Evolutionary conservation across 1,140 invertebrate species (phyloP).

Genomic region (Bathynomus jamesi): DNA sequence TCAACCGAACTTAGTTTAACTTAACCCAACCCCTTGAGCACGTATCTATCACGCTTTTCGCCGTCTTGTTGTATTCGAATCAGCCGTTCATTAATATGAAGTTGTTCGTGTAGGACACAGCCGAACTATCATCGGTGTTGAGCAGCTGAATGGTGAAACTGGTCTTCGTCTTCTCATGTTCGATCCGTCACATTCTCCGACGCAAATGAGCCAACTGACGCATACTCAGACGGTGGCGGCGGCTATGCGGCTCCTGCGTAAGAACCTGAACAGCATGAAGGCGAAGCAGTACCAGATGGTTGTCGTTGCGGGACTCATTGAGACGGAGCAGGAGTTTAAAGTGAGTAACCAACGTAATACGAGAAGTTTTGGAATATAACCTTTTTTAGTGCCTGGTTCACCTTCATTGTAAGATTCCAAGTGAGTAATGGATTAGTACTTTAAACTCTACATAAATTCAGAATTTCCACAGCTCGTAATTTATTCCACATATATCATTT

Average conservation of each 20-base stretch:
- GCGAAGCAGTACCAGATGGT: conserved; percentile 81
- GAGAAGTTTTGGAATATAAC: too few species aligned
- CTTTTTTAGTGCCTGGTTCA: too few species aligned
- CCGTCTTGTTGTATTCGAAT: neutral
- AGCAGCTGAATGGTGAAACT: conserved; percentile 57
- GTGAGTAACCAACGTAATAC: too few species aligned
- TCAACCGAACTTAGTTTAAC: neutral
- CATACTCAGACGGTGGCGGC: conserved; percentile 19
- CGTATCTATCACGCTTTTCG: neutral
- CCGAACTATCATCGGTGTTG: conserved; percentile 78
- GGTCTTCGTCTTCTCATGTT: conserved; percentile 66
- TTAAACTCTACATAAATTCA: too few species aligned
- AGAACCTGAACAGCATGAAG: conserved; percentile 64
- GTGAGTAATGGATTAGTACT: too few species aligned
- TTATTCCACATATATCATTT: too few species aligned
- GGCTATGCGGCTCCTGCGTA: conserved; percentile 55
- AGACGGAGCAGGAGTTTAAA: conserved; percentile 54
- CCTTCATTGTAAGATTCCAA: too few species aligned
- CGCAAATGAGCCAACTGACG: conserved; percentile 61
- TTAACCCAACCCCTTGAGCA: neutral
- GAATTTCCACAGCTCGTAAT: too few species aligned
- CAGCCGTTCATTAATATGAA: neutral
- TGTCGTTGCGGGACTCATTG: conserved; percentile 63
- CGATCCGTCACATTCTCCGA: conserved; percentile 73
- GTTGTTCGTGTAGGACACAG: conserved; percentile 67